Base-by-base conservation (phyloP, 2,113 vertebrate species). In the Rafetus swinhoei region DNA sequence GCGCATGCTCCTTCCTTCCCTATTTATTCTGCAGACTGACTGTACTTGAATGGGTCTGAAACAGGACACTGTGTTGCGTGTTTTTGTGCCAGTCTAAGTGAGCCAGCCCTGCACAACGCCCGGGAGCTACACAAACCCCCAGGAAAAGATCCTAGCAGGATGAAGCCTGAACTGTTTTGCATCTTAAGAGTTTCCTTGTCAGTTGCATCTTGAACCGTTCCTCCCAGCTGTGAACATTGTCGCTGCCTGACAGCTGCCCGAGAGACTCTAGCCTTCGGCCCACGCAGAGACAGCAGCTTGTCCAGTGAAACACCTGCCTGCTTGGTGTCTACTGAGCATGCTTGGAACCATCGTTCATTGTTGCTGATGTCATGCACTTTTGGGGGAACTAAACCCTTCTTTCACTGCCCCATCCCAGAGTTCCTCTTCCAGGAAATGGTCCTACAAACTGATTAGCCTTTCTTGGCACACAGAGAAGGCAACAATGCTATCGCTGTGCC, bases 401-500 rank as follows among this genome's bases (percentile, higher is more conserved):
- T 82, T 85, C 77, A 60, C 90, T 92, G 87, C 90, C 88, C 81
- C 54, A 16, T 10, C 8, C 90, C 87, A 24, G 12, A 0, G 0
- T 74, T 92, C 11, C 87, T 93, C n/a, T 59, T 85, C 87, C 88
- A 77, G 88, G 94, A 90, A 84, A 0, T 0, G 25, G 52, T 19
- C 80, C 87, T 92, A 89, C 93, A 21, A 1, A 39, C 14, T 74
- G 53, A 95, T 83, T 21, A 87, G 94, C 95, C 94, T 88, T 25
- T 50, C 83, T 84, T 82, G 82, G 85, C 94, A 32, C 88, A 27
- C 90, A 55, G 86, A 82, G 29, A 18, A 24, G n/a, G 27, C 87
- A 90, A 81, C 92, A 90, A 94, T 92, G 94, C 92, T 91, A 24
- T 7, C 93, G 89, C 94, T 91, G 87, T 56, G 92, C 93, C 94